phyloP scores from a whole-genome alignment of 37 sponge, comb jelly and placozoan species.

The Amphimedon queenslandica region DNA sequence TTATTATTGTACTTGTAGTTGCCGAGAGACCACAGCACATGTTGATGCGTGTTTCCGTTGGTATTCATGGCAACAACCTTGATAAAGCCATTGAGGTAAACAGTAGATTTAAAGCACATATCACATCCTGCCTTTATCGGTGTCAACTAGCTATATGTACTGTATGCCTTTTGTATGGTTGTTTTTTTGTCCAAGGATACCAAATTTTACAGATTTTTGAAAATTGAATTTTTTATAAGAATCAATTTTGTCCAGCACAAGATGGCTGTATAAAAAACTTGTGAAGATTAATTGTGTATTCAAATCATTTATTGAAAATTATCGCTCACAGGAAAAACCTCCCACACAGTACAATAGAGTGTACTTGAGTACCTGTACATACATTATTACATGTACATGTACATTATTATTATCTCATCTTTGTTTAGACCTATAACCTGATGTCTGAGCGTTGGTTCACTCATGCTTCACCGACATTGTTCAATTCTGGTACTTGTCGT shows the following conservation, averaged over 20 bases:
- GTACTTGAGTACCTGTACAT: too few relatives aligned
- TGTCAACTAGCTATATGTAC: too few relatives aligned
- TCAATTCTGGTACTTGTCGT: constrained; percentile 97
- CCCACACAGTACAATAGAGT: not conserved
- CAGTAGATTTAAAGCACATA: not conserved
- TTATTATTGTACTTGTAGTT: constrained; percentile 38
- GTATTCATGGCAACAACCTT: constrained; percentile 85
- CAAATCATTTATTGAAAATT: too few relatives aligned
- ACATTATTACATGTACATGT: not conserved
- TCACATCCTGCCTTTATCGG: too few relatives aligned
- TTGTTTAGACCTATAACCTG: constrained; percentile 88
- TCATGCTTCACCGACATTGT: constrained; percentile 97
- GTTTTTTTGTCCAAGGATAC: not conserved
- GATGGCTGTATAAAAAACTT: too few relatives aligned
- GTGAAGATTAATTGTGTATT: too few relatives aligned
- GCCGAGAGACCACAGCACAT: constrained; percentile 99
- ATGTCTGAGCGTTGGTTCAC: constrained; percentile 99
- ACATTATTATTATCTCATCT: not conserved
- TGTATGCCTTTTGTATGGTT: not conserved
- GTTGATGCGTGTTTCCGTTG: constrained; percentile 97
- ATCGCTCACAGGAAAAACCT: not conserved
- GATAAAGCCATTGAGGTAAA: constrained; percentile 84
- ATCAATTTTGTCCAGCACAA: too few relatives aligned
- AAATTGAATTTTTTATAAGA: too few relatives aligned
- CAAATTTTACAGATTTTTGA: too few relatives aligned